Evolutionary conservation across 1,140 invertebrate species (phyloP), one percentile per base, ranked within the genome.

Genomic region (Bilobella aurantiaca): DNA sequence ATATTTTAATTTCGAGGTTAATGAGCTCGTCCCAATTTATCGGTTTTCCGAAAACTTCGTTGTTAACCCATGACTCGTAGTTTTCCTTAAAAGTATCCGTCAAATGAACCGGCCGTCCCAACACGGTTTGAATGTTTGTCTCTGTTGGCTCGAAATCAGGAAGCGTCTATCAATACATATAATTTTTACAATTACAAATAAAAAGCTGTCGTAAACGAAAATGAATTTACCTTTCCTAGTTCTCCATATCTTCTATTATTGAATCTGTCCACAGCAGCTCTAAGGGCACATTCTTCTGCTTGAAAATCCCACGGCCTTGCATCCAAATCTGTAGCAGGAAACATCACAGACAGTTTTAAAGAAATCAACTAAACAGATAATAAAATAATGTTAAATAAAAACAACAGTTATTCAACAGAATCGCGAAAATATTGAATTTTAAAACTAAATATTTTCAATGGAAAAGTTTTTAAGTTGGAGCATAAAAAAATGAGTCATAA

Each of bases 231-330:
- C 62, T 71, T 71, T 12, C 60, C 62, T 30, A 67, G 31, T 28
- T 70, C 68, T 25, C 66, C 82, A 76, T 98, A 98, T 63, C 96
- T 83, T 28, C 96, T 83, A 75, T 88, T 87, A 78, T 98, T 98
- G 74, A 99, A 99, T 47, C 92, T 83, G 80, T 98, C 95, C 2
- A 98, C 93, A 71, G 89, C 91, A 1, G 90, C 86, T 64, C 95
- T 83, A 21, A 99, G 78, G 27, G 91, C 87, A 80, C 93, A 96
- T 78, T 99, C 96, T 79, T 99, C 96, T 29, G 90, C 92, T 81
- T 99, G 96, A 76, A 98, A 99, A 78, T 99, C 96, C 93, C 93
- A 98, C 2, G 95, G 95, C 70, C 93, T 83, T 3, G 93, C 93
- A 82, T 98, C 95, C 71, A 98, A 84, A 82, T 99, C 92, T 87